These are phyloP conservation scores for Dicycla oo DNA, from an alignment of 2,888 invertebrate species.

Conservation along the genomic window DNA sequence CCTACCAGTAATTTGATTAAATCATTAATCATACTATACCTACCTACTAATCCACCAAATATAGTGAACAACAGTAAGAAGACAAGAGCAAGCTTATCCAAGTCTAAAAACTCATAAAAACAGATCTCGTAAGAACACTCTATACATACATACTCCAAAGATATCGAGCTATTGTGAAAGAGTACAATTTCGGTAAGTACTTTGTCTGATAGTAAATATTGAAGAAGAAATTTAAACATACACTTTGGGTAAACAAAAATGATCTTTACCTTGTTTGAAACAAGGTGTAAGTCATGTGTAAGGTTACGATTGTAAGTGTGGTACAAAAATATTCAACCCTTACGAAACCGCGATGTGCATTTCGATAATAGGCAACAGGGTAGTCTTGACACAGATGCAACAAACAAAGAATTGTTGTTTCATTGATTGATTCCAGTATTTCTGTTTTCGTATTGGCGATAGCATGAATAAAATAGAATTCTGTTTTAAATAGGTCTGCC, in stretches of 20 bases:
- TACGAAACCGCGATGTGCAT: conserved; percentile 87
- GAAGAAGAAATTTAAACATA: conserved; percentile 18
- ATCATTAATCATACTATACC: no score
- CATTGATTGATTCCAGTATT: not conserved
- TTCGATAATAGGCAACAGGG: conserved; percentile 85
- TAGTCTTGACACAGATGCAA: conserved; percentile 64
- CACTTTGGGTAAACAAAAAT: not conserved
- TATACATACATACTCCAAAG: conserved; percentile 29
- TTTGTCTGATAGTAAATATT: conserved; percentile 47
- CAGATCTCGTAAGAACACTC: conserved; percentile 29
- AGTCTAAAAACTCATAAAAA: conserved; percentile 29
- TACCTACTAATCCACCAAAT: not conserved
- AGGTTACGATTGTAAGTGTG: conserved; percentile 61
- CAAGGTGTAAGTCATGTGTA: conserved; percentile 46
- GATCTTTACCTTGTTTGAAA: conserved; percentile 35
- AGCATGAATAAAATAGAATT: no score
- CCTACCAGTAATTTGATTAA: not conserved
- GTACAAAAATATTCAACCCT: conserved; percentile 84
- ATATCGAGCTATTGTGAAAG: conserved; percentile 50
- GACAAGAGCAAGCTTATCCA: not conserved
- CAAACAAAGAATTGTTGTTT: not conserved
- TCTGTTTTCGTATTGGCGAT: no score
- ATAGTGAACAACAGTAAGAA: not conserved
- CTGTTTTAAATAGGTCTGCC: no score
- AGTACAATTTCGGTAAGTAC: conserved; percentile 59